These are phyloP conservation scores for Sarotherodon lohbergeri DNA, from an alignment of 2,113 vertebrate genomes.

Conservation along the genomic window DNA sequence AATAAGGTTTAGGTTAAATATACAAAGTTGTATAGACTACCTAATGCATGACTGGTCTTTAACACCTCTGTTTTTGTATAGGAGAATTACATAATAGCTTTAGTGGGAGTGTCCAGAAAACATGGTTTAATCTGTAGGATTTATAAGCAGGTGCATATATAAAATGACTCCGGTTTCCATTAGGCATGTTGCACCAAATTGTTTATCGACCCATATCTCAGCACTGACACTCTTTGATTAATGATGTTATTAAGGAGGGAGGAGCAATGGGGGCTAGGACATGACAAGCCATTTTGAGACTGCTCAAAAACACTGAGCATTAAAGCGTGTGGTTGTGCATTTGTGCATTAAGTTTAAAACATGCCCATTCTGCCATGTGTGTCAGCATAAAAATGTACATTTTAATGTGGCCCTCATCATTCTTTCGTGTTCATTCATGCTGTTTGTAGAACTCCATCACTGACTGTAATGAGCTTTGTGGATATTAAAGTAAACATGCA, in stretches of 20 bases:
- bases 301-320: constrained; percentile 40
- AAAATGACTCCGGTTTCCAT: constrained; percentile 62
- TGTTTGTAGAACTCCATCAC: not conserved
- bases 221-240: constrained; percentile 59
- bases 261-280: constrained; percentile 23
- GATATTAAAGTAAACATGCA: not conserved
- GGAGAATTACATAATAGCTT: not conserved
- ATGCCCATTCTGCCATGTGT: not conserved
- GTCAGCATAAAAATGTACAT: not conserved
- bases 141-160: constrained; percentile 64
- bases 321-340: not conserved
- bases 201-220: constrained; percentile 71
- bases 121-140: constrained; percentile 35
- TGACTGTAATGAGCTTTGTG: not conserved
- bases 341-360: not conserved
- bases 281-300: constrained; percentile 48
- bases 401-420: not conserved
- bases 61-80: not conserved
- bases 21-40: not conserved
- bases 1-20: not conserved
- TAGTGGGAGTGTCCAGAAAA: not conserved
- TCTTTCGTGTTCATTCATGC: not conserved
- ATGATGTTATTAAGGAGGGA: constrained; percentile 66
- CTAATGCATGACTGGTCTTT: not conserved
- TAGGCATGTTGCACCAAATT: constrained; percentile 69